Conservation (phyloP, 2,797 vertebrate species). For the Serranus cabrilla region DNA sequence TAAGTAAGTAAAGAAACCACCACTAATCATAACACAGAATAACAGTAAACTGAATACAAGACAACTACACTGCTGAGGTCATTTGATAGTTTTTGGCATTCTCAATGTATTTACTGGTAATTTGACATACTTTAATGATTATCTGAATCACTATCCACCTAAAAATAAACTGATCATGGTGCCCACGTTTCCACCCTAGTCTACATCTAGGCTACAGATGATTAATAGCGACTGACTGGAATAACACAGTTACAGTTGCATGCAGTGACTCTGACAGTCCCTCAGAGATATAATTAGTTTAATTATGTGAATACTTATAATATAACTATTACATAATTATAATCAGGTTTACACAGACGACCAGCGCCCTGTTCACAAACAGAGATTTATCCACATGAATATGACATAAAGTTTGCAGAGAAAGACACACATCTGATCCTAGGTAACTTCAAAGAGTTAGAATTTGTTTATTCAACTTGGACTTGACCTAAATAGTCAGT, state of each 20-base stretch:
- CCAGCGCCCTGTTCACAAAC: constrained; percentile 1
- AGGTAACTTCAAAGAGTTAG: not conserved
- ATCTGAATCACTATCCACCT: not conserved
- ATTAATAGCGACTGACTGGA: not conserved
- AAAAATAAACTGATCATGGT: not conserved
- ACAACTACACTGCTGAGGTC: not conserved
- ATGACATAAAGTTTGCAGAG: not conserved
- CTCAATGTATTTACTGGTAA: not conserved
- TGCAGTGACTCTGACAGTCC: not conserved
- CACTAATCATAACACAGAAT: not conserved
- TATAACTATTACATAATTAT: not conserved
- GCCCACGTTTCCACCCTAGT: not conserved
- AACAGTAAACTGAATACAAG: not conserved
- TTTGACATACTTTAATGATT: not conserved
- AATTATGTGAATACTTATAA: not conserved
- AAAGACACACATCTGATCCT: not conserved
- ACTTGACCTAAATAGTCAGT: constrained; percentile 3
- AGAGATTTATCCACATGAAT: not conserved
- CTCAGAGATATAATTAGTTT: not conserved
- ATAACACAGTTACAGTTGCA: not conserved
- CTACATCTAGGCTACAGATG: not conserved
- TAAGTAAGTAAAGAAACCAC: not conserved
- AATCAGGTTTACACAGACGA: not conserved
- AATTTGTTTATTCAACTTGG: not conserved
- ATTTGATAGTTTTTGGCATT: not conserved